phyloP scores from a whole-genome alignment of 2,113 vertebrate genomes.

The Cercocebus atys region DNA sequence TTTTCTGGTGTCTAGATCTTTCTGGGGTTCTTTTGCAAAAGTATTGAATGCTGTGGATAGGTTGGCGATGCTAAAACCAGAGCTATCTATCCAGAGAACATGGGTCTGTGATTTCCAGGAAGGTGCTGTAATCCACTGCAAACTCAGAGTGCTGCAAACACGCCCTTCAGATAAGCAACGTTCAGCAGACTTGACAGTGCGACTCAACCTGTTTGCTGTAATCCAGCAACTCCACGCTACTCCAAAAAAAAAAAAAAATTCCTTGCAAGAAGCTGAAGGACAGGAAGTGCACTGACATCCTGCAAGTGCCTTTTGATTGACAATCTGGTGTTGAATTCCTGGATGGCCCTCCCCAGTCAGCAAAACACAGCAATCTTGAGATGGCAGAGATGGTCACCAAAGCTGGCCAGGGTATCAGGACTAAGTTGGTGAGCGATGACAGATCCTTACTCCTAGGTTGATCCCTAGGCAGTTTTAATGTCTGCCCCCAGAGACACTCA shows the following conservation, averaged over 20 bases:
- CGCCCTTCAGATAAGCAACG: background rate
- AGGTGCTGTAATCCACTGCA: constrained; percentile 46
- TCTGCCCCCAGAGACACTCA: constrained; percentile 68
- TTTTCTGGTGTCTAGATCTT: constrained; percentile 61
- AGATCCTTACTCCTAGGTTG: constrained; percentile 79
- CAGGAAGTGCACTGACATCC: constrained; percentile 78
- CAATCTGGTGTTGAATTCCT: constrained; percentile 79
- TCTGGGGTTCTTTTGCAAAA: constrained; percentile 36
- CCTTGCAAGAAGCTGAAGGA: constrained; percentile 75
- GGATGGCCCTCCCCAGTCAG: constrained; percentile 86
- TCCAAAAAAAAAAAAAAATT: constrained; percentile 43
- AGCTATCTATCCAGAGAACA: background rate
- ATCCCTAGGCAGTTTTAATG: constrained; percentile 81
- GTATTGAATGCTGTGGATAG: background rate
- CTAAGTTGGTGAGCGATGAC: constrained; percentile 88
- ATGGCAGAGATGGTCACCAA: constrained; percentile 85
- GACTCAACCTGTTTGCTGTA: constrained; percentile 28
- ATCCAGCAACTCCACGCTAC: constrained; percentile 54
- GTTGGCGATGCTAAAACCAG: background rate
- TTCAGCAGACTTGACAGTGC: constrained; percentile 58
- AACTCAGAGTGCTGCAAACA: constrained; percentile 40
- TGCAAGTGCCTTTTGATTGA: constrained; percentile 77
- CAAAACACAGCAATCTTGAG: constrained; percentile 79
- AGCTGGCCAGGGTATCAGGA: constrained; percentile 87
- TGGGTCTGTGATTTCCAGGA: constrained; percentile 5